A percentile compares a stretch with the other conserved stretches of the same genome.
Conservation (phyloP, 2,797 vertebrate species). For the Podarcis siculus region DNA sequence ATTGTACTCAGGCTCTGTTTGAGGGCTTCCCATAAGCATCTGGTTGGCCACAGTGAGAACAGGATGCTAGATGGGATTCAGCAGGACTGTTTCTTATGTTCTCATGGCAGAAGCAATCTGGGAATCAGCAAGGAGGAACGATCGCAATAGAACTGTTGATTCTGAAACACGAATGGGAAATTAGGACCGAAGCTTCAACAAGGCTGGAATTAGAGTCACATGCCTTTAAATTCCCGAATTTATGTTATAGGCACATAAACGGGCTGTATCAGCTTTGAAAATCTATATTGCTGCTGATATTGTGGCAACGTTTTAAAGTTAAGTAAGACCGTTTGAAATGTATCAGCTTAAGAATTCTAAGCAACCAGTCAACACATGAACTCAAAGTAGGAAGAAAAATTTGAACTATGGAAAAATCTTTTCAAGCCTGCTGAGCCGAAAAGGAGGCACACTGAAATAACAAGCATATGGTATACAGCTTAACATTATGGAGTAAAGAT, state of each 20-base stretch:
- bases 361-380: slow-evolving; percentile 44
- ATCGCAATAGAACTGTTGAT: neutral
- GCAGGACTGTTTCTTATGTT: neutral
- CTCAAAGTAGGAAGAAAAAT: slow-evolving; percentile 62
- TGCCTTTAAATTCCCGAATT: neutral
- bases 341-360: slow-evolving; percentile 51
- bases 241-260: neutral
- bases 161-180: neutral
- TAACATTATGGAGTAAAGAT: slow-evolving; percentile 48
- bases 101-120: neutral
- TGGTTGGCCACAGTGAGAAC: neutral
- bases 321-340: slow-evolving; percentile 6
- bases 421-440: slow-evolving; percentile 24
- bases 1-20: too few relatives aligned
- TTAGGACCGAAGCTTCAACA: neutral
- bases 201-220: neutral
- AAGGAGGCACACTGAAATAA: slow-evolving; percentile 56
- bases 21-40: too few relatives aligned
- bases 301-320: slow-evolving; percentile 12
- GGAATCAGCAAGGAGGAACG: neutral
- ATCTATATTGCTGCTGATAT: neutral
- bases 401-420: slow-evolving; percentile 58
- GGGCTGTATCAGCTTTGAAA: neutral
- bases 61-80: neutral
- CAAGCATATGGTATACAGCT: slow-evolving; percentile 63